A percentile compares a stretch with the other conserved stretches of the same genome.
Evolutionary conservation across 2,888 invertebrate genomes (phyloP).

Genomic region (Heliconius aoede): DNA sequence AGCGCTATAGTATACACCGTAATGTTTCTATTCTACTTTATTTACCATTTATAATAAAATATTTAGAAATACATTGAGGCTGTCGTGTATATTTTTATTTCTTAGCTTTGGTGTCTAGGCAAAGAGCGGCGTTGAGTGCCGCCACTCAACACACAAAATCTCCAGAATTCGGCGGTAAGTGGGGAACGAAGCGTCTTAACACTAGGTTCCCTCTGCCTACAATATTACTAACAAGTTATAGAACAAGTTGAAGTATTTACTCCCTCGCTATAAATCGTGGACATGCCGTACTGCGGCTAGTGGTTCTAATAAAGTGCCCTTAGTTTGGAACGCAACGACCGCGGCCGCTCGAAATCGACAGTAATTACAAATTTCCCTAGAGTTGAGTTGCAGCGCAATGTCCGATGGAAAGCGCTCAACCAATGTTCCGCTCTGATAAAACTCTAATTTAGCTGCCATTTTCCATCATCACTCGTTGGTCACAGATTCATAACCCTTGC

Average conservation of each 20-base stretch:
- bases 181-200: no score
- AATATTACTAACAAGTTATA: slow-evolving; percentile 56
- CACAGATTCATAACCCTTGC: slow-evolving; percentile 69
- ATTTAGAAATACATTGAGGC: no score
- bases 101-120: no score
- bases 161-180: no score
- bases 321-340: slow-evolving; percentile 68
- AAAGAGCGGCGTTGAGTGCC: no score
- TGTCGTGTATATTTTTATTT: no score
- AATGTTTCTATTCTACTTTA: no score
- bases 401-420: slow-evolving; percentile 84
- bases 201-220: slow-evolving; percentile 6
- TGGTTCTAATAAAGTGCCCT: slow-evolving; percentile 62
- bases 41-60: no score
- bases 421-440: slow-evolving; percentile 83
- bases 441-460: slow-evolving; percentile 76
- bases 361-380: slow-evolving; percentile 83
- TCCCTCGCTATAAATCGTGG: slow-evolving; percentile 31
- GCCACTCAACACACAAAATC: no score
- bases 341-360: slow-evolving; percentile 81
- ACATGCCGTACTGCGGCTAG: slow-evolving; percentile 30
- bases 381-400: slow-evolving; percentile 78
- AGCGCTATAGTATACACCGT: no score
- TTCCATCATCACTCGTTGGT: slow-evolving; percentile 77
- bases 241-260: slow-evolving; percentile 56